Conservation (phyloP, 2,113 vertebrate species). For the Diphyllodes magnificus region DNA sequence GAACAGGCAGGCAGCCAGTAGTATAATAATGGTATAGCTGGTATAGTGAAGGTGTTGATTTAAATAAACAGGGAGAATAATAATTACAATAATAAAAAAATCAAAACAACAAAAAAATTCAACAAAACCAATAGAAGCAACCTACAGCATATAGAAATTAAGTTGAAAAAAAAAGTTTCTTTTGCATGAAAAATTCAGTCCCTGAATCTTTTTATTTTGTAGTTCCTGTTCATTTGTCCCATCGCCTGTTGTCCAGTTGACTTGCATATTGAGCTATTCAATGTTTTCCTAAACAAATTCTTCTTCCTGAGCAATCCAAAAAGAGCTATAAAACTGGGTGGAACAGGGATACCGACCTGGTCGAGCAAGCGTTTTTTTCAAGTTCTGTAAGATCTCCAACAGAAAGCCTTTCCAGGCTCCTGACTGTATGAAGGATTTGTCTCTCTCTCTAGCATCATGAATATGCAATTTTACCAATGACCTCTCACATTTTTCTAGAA, state of each 20-base stretch:
- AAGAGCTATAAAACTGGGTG: neutral
- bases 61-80: neutral
- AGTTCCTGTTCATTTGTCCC: neutral
- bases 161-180: neutral
- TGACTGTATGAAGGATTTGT: neutral
- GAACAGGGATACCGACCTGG: neutral
- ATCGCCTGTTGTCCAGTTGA: neutral
- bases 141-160: neutral
- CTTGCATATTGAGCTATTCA: neutral
- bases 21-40: fast-evolving
- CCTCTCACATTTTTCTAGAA: neutral
- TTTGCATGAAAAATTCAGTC: neutral
- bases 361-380: fast-evolving
- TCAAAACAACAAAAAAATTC: too few species aligned
- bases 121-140: neutral
- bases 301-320: neutral
- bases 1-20: neutral
- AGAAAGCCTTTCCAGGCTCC: neutral
- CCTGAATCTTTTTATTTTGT: neutral
- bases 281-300: neutral
- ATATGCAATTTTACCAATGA: neutral
- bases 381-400: neutral
- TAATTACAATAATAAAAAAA: neutral
- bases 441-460: neutral
- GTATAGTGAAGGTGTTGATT: neutral